Base-by-base conservation (phyloP, 1,140 invertebrate species). In the Halotydeus destructor region DNA sequence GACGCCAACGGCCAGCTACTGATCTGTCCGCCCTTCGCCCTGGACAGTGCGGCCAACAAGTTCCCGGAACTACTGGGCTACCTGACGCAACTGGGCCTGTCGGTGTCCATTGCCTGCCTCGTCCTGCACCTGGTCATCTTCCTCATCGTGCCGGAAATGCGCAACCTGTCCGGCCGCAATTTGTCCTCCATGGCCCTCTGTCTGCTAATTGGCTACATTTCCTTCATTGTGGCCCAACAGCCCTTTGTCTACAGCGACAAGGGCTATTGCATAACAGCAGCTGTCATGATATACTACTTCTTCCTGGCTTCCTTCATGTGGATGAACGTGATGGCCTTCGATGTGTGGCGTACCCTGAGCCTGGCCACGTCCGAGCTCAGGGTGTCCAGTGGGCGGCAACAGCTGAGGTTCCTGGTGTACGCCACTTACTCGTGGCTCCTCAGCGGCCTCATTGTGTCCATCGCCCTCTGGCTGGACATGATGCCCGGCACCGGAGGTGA, bases 301-400 rank as follows among this genome's bases (percentile, higher is more conserved):
- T 68, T 69, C 50, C 55, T 71, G 22, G 58, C 63, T 0, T 60
- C 68, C 0, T 71, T 71, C 49, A 65, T 64, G 43, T 72, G 70
- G 70, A 70, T 68, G 64, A 64, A 66, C 33, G 61, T 68, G 1
- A 64, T 72, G 56, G 61, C 69, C 0, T 71, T 63, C 51, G 70
- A 71, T 49, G 60, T 71, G 1, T 71, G 61, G 57, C 52, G 60
- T 21, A 68, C 69, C 16, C 54, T 70, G 6, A 50, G 56, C 34
- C 43, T 65, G 44, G 65, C 67, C 4, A 67, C 67, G 1, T 55
- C 55, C 14, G 60, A 69, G 47, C 51, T 69, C 3, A 41, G 65
- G 27, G 58, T 67, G 5, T 18, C 59, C 53, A 23, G 44, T 54
- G 22, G 63, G 56, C 25, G 53, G 21, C 59, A 64, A 40, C 43